A percentile compares a stretch with the other conserved stretches of the same genome.
phyloP scores from a whole-genome alignment of 2,797 vertebrate species.

The Heterohyrax brucei region DNA sequence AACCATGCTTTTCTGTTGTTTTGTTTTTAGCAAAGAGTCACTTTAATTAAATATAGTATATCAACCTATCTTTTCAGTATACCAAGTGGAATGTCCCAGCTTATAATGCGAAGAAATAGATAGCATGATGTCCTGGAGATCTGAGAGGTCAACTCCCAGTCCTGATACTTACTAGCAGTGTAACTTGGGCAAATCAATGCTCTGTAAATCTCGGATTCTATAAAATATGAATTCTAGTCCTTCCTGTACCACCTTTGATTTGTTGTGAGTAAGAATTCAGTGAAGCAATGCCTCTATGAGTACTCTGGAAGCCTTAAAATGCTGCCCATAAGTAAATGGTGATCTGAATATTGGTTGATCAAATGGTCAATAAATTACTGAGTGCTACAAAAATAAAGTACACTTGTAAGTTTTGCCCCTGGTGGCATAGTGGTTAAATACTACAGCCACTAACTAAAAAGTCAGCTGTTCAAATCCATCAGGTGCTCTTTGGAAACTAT shows the following conservation, averaged over 20 bases:
- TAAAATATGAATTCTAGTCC: not conserved
- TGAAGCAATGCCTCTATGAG: not conserved
- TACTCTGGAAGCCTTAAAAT: not conserved
- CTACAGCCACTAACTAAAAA: too few species aligned
- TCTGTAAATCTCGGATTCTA: not conserved
- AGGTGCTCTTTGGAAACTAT: too few species aligned
- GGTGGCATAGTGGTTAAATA: too few species aligned
- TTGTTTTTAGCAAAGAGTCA: not conserved
- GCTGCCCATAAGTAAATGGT: not conserved
- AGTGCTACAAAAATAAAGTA: not conserved
- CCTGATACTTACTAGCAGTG: not conserved
- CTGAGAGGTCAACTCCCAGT: not conserved
- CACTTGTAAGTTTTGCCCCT: not conserved
- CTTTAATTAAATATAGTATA: slow-evolving; percentile 9
- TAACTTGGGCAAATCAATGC: not conserved
- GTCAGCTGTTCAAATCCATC: too few species aligned
- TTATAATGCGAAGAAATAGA: not conserved
- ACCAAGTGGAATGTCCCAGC: not conserved
- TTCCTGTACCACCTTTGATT: not conserved
- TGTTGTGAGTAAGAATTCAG: not conserved
- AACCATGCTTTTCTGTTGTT: not conserved
- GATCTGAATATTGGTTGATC: not conserved
- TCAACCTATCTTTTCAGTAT: not conserved
- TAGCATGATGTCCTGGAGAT: not conserved
- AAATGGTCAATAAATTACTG: not conserved